phyloP scores from a whole-genome alignment of 2,888 invertebrate genomes.

The Lithophane leautieri region DNA sequence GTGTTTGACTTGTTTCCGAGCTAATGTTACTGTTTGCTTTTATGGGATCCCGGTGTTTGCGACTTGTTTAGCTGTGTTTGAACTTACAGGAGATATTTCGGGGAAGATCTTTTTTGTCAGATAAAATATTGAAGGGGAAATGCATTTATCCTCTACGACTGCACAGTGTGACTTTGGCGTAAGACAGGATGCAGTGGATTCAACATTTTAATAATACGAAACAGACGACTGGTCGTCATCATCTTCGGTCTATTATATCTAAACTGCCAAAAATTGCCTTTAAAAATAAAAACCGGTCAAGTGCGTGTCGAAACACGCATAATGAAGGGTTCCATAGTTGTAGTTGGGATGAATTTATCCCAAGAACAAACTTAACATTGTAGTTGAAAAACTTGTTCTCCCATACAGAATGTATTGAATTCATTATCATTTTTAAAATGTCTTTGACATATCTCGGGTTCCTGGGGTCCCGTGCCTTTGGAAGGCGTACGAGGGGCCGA shows the following conservation, averaged over 20 bases:
- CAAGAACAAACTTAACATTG: too few species aligned
- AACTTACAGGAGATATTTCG: conserved; percentile 16
- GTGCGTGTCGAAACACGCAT: too few species aligned
- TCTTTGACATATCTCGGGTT: too few species aligned
- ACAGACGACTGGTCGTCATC: too few species aligned
- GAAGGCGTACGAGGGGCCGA: too few species aligned
- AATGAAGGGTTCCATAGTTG: too few species aligned
- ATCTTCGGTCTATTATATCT: not conserved
- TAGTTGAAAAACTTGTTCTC: too few species aligned
- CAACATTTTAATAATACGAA: not conserved
- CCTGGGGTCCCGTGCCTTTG: too few species aligned
- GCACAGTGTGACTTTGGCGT: not conserved
- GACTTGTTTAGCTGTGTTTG: conserved; percentile 53
- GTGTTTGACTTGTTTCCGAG: conserved; percentile 70
- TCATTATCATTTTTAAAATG: too few species aligned
- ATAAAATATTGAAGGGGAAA: not conserved
- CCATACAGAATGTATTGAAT: too few species aligned
- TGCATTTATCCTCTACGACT: not conserved
- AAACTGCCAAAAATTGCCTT: not conserved
- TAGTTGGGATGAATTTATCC: too few species aligned
- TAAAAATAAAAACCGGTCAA: too few species aligned
- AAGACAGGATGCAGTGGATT: not conserved
- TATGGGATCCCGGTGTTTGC: conserved; percentile 56
- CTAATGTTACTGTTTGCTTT: conserved; percentile 63
- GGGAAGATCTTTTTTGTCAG: conserved; percentile 23